Conservation (phyloP, 1,140 invertebrate species). For the Lepidotrigona ventralis region DNA sequence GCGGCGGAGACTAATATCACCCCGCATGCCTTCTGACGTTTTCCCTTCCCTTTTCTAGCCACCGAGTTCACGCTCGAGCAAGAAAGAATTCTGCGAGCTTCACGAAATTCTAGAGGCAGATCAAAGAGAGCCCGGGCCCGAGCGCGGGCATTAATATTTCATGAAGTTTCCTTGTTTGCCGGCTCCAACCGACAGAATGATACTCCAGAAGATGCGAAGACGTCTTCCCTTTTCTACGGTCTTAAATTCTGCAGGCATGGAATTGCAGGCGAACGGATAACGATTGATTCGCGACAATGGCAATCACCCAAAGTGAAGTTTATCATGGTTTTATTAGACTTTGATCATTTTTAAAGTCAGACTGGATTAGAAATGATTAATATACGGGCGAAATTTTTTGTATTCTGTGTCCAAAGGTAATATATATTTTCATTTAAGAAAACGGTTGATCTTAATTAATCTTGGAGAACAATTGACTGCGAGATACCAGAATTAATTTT, state of each 20-base stretch:
- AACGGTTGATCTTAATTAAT: too few species aligned
- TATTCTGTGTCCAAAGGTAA: too few species aligned
- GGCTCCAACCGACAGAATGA: neutral
- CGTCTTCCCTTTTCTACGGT: neutral
- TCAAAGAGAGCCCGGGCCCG: neutral
- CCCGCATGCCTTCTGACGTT: neutral
- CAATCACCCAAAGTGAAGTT: too few species aligned
- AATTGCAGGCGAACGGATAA: neutral
- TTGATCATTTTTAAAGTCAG: too few species aligned
- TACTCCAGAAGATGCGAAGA: neutral
- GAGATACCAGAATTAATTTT: too few species aligned
- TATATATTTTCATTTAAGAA: too few species aligned
- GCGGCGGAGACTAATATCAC: neutral
- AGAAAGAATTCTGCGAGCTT: neutral
- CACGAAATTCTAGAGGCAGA: neutral
- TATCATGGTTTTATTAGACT: too few species aligned
- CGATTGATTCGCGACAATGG: too few species aligned
- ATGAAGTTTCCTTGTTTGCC: neutral
- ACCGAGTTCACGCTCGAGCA: neutral
- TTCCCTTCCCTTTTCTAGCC: neutral
- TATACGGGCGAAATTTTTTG: too few species aligned
- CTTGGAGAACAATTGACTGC: too few species aligned
- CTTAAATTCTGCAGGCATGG: neutral
- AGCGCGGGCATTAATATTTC: slow-evolving; percentile 14
- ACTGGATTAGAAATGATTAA: too few species aligned